Percentiles rank a stretch among this genome's conserved stretches.
phyloP scores from a whole-genome alignment of 2,888 invertebrate genomes.

The Anagyrus pseudococci region DNA sequence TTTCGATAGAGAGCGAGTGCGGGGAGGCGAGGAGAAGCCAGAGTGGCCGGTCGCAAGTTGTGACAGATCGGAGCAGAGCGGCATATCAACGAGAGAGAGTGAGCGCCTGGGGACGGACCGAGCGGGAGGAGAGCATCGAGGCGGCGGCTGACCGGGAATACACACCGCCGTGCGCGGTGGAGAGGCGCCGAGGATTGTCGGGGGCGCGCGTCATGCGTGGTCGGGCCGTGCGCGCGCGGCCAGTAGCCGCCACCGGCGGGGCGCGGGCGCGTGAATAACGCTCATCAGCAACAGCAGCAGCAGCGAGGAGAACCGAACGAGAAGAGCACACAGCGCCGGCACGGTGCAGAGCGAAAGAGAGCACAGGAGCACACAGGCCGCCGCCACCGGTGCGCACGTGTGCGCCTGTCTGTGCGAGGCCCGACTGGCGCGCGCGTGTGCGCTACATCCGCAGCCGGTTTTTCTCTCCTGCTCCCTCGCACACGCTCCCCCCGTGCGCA shows the following conservation, averaged over 20 bases:
- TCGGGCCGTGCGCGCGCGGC: background rate
- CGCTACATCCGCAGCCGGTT: background rate
- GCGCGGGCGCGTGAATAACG: background rate
- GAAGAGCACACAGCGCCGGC: background rate
- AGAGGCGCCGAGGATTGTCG: too few relatives aligned
- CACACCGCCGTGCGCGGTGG: too few relatives aligned
- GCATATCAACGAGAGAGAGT: background rate
- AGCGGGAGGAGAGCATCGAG: background rate
- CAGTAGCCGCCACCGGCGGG: background rate
- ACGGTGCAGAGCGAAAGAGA: too few relatives aligned
- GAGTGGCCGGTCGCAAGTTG: too few relatives aligned
- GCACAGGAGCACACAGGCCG: too few relatives aligned
- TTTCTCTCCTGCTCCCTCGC: background rate
- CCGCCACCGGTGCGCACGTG: too few relatives aligned
- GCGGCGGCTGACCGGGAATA: background rate
- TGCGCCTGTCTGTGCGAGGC: too few relatives aligned
- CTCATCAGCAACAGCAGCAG: too few relatives aligned
- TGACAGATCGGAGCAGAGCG: background rate
- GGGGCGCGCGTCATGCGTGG: constrained; percentile 5
- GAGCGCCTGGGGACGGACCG: background rate
- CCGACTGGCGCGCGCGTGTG: background rate
- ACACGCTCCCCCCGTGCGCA: background rate
- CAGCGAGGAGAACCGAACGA: too few relatives aligned
- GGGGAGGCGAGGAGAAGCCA: too few relatives aligned
- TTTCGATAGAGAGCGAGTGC: too few relatives aligned